Evolutionary conservation across 1,140 invertebrate genomes (phyloP).

Genomic region (Lucilia sericata): DNA sequence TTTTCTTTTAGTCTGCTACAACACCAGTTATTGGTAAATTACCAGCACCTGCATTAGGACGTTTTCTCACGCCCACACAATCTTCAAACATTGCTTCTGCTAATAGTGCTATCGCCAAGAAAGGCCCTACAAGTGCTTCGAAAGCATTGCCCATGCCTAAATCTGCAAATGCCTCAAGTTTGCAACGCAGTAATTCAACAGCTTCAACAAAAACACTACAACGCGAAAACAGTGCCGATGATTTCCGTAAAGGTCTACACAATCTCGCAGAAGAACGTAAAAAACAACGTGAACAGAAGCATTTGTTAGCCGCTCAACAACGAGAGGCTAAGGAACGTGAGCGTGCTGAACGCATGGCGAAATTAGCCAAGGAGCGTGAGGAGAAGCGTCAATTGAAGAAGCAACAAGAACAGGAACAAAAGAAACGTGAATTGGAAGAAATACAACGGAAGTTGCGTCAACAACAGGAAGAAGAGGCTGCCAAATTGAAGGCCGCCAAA

Average conservation of each 20-base stretch:
- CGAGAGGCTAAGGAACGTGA: slow-evolving; percentile 72
- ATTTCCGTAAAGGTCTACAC: slow-evolving; percentile 63
- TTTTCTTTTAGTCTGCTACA: slow-evolving; percentile 43
- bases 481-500: slow-evolving; percentile 64
- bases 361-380: slow-evolving; percentile 71
- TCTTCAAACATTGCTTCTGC: slow-evolving; percentile 45
- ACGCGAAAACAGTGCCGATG: slow-evolving; percentile 62
- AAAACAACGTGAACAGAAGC: slow-evolving; percentile 73
- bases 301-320: slow-evolving; percentile 71
- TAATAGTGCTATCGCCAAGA: slow-evolving; percentile 54
- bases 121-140: slow-evolving; percentile 58
- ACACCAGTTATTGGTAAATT: slow-evolving; percentile 60
- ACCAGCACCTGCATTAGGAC: slow-evolving; percentile 55
- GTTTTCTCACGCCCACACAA: slow-evolving; percentile 65
- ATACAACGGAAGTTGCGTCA: slow-evolving; percentile 69
- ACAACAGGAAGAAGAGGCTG: slow-evolving; percentile 65
- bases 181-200: slow-evolving; percentile 53
- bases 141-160: slow-evolving; percentile 55
- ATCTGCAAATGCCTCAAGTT: slow-evolving; percentile 53
- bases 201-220: slow-evolving; percentile 53
- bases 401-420: slow-evolving; percentile 69
- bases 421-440: slow-evolving; percentile 70
- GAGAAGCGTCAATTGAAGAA: slow-evolving; percentile 67
- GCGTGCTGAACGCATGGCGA: slow-evolving; percentile 69
- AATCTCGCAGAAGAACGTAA: slow-evolving; percentile 70